Conservation (phyloP, 2,113 vertebrate species). For the Oncorhynchus clarkii region DNA sequence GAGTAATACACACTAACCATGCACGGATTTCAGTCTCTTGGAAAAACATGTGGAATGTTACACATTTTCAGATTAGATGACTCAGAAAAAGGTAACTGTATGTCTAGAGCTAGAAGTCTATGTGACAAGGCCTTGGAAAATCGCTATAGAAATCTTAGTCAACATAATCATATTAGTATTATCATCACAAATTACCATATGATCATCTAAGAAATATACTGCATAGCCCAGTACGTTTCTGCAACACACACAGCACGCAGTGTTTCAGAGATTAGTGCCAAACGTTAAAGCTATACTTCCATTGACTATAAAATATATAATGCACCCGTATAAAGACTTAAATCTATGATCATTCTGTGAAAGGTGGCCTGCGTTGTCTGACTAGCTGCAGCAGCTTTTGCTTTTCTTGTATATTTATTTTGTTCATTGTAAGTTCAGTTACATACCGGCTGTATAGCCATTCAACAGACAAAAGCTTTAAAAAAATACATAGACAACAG, state of each 20-base stretch:
- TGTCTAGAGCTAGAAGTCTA: not conserved
- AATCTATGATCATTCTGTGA: constrained; percentile 53
- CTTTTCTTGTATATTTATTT: constrained; percentile 26
- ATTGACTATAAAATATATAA: constrained; percentile 23
- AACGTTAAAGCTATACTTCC: constrained; percentile 61
- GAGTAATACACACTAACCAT: not conserved
- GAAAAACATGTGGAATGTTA: too few relatives aligned
- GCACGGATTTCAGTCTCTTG: too few relatives aligned
- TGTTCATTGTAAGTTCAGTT: constrained; percentile 13
- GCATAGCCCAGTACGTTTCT: too few relatives aligned
- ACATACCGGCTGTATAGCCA: not conserved
- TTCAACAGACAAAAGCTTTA: constrained; percentile 53
- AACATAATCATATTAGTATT: not conserved
- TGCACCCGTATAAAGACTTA: constrained; percentile 16
- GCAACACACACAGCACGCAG: constrained; percentile 56
- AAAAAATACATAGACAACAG: constrained; percentile 43
- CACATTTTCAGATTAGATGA: too few relatives aligned
- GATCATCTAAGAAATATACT: too few relatives aligned
- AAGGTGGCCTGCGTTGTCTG: constrained; percentile 52
- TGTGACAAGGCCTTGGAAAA: too few relatives aligned
- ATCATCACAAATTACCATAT: constrained; percentile 28
- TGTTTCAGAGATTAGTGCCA: constrained; percentile 68
- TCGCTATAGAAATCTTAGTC: not conserved
- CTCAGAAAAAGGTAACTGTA: too few relatives aligned
- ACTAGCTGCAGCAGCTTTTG: constrained; percentile 58